These are phyloP conservation scores for Spodoptera litura DNA, from an alignment of 1,140 invertebrate species.

Conservation along the genomic window DNA sequence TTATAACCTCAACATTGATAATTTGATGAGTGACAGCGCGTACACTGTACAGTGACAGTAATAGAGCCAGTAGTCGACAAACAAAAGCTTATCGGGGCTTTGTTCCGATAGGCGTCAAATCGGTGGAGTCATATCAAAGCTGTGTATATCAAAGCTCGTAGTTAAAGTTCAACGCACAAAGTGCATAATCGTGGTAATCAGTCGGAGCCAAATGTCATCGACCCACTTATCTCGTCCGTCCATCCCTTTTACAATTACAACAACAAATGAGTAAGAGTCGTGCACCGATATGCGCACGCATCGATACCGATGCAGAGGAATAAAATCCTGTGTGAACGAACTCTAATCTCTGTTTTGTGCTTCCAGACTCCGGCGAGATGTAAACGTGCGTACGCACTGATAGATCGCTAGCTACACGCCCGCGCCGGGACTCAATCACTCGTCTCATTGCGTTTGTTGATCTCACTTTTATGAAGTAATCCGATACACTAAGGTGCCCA, in stretches of 20 bases:
- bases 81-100: slow-evolving; percentile 47
- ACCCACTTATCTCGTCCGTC: slow-evolving; percentile 84
- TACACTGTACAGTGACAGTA: not conserved
- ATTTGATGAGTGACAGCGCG: slow-evolving; percentile 13
- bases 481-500: not conserved
- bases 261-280: slow-evolving; percentile 85
- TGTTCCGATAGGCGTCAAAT: slow-evolving; percentile 43
- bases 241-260: slow-evolving; percentile 86
- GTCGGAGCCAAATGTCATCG: slow-evolving; percentile 84
- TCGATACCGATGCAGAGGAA: slow-evolving; percentile 82
- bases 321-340: slow-evolving; percentile 86
- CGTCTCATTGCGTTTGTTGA: slow-evolving; percentile 17
- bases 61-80: slow-evolving; percentile 25
- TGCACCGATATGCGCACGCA: slow-evolving; percentile 80
- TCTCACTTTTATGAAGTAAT: slow-evolving; percentile 20
- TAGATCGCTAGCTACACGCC: slow-evolving; percentile 21
- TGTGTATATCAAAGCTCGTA: slow-evolving; percentile 63
- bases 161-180: slow-evolving; percentile 84
- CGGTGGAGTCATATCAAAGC: slow-evolving; percentile 49
- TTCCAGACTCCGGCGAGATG: slow-evolving; percentile 70
- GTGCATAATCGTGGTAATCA: slow-evolving; percentile 85
- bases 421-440: slow-evolving; percentile 1
- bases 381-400: slow-evolving; percentile 56
- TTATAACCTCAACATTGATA: not conserved
- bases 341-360: slow-evolving; percentile 83